Base-by-base conservation (phyloP, 2,797 vertebrate species). In the Myotis planiceps region DNA sequence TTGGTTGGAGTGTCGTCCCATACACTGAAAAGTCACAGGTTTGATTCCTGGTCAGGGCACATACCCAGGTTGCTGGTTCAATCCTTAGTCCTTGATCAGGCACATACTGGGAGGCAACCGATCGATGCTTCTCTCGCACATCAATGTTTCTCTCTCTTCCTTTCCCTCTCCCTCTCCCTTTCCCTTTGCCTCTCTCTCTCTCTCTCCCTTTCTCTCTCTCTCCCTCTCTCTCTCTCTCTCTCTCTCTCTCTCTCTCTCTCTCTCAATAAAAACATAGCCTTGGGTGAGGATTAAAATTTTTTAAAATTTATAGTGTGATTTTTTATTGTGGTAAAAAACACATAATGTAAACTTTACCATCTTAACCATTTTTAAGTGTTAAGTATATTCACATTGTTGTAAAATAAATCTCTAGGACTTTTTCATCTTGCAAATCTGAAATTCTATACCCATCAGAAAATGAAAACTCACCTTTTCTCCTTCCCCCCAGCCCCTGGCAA, bases 261-360 rank as follows among this genome's bases (percentile, higher is more conserved):
- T n/a, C n/a, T n/a, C 60, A 65, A 18, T 65, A 32, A 65, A 32
- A 65, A 65, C 15, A 65, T n/a, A 65, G 32, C 63, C 6, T 65
- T n/a, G n/a, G 63, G 63, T 65, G n/a, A 63, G 29, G 15, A 32
- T 32, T 65, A 32, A 32, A 63, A 3, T 65, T n/a, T 53, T 60
- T 32, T 65, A 0, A 65, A 88, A 75, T 74, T 68, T 63, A 37
- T 27, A 66, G 16, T 47, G 9, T 60, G 34, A 47, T 63, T 55
- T 89, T 88, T 83, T n/a, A 58, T 69, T 72, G 32, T 75, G 53
- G n/a, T 66, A 86, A 86, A 94, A 92, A 65, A 60, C 15, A 71
- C 45, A n/a, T 39, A 66, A 27, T 47, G 12, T 47, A 55, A 60
- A 58, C 83, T 37, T 55, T n/a, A 74, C 37, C n/a, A 72, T 49